These are phyloP conservation scores for Spondyliosoma cantharus DNA, from an alignment of 2,797 vertebrate genomes.

Conservation along the genomic window DNA sequence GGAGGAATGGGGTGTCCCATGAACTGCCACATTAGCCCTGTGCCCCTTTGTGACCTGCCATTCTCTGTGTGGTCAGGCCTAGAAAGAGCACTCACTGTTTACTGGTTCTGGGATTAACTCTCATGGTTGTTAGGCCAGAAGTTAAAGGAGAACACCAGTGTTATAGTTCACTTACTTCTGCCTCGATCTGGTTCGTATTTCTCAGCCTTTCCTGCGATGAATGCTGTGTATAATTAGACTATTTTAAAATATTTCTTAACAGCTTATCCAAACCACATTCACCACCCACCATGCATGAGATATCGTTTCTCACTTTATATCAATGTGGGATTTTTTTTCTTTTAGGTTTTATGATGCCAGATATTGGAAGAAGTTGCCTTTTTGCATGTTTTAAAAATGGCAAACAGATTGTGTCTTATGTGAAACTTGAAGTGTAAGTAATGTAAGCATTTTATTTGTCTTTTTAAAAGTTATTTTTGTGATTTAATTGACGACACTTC, in stretches of 20 bases:
- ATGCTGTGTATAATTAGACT: slow-evolving; percentile 16
- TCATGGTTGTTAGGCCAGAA: slow-evolving; percentile 42
- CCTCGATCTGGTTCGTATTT: slow-evolving; percentile 18
- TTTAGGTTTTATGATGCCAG: background rate
- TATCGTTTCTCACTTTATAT: slow-evolving; percentile 16
- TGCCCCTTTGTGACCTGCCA: slow-evolving; percentile 54
- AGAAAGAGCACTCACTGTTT: slow-evolving; percentile 45
- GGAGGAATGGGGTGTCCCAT: slow-evolving; percentile 17
- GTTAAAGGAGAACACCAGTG: slow-evolving; percentile 21
- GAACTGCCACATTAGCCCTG: slow-evolving; percentile 40
- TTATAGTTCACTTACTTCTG: slow-evolving; percentile 17
- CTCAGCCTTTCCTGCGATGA: background rate
- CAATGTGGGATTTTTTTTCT: background rate
- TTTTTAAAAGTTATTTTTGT: background rate
- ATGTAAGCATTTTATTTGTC: background rate
- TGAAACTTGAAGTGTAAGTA: background rate
- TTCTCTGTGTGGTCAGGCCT: slow-evolving; percentile 53
- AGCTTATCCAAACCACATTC: background rate
- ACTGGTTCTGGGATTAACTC: slow-evolving; percentile 28
- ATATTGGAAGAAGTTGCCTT: background rate
- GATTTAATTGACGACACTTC: background rate
- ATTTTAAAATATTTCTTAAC: slow-evolving; percentile 26
- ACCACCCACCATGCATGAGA: slow-evolving; percentile 7
- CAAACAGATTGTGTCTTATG: background rate
- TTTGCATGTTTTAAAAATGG: no score